phyloP scores from a whole-genome alignment of 2,888 invertebrate species.

The Drosophila tripunctata region DNA sequence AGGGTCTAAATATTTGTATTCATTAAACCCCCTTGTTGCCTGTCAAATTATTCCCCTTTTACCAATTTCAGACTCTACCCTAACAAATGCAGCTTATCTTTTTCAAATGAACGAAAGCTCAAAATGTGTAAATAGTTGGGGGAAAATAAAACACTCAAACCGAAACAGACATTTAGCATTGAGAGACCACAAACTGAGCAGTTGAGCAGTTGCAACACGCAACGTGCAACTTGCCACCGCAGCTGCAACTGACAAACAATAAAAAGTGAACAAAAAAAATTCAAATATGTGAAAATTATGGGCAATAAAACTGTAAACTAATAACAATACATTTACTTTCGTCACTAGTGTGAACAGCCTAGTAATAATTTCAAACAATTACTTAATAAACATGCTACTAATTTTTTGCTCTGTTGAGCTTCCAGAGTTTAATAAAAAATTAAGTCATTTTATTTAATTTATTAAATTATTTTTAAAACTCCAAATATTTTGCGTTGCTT shows the following conservation, averaged over 20 bases:
- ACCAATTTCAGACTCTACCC: background rate
- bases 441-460: background rate
- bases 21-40: background rate
- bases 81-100: background rate
- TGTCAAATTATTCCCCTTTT: background rate
- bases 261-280: slow-evolving; percentile 1
- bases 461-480: too few relatives aligned
- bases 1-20: background rate
- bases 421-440: too few relatives aligned
- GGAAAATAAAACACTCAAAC: background rate
- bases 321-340: too few relatives aligned
- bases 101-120: background rate
- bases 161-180: background rate
- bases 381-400: too few relatives aligned
- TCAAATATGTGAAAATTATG: too few relatives aligned
- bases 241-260: slow-evolving; percentile 31
- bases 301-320: too few relatives aligned
- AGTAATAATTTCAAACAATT: too few relatives aligned
- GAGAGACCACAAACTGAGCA: background rate
- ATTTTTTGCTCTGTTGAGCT: too few relatives aligned
- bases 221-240: background rate
- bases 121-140: background rate
- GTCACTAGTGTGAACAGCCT: too few relatives aligned
- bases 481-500: background rate
- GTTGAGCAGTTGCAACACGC: background rate